Evolutionary conservation across 2,797 vertebrate genomes (phyloP).

Genomic region (Gobio occitaniae): DNA sequence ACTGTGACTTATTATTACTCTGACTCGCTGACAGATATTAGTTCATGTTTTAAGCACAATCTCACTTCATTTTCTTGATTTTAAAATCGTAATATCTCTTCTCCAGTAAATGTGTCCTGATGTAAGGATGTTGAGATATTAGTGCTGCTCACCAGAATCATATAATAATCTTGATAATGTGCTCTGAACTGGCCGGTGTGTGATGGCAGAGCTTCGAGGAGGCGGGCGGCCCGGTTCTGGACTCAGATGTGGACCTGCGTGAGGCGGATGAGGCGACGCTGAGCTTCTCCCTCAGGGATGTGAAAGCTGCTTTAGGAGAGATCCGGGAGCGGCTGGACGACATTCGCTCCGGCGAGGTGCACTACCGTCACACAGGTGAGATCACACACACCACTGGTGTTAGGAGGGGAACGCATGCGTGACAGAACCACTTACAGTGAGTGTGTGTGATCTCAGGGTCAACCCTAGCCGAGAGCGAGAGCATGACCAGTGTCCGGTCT

Average conservation of each 20-base stretch:
- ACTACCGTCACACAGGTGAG: conserved; percentile 64
- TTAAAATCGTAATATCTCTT: no score
- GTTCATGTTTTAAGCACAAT: no score
- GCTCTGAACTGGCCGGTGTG: no score
- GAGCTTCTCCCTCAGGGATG: conserved; percentile 69
- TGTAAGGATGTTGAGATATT: no score
- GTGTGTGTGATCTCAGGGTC: conserved; percentile 62
- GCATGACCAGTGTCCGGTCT: conserved; percentile 68
- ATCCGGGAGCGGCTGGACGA: conserved; percentile 73
- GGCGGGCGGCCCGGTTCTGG: conserved; percentile 59
- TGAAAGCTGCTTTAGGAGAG: conserved; percentile 70
- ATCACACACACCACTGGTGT: background rate
- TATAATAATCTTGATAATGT: no score
- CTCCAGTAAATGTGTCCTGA: no score
- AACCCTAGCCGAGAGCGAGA: conserved; percentile 65
- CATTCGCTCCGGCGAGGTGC: conserved; percentile 65
- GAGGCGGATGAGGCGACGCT: conserved; percentile 65
- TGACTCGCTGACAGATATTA: no score
- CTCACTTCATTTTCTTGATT: no score
- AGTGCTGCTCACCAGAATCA: no score
- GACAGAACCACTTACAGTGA: no score
- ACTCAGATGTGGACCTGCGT: background rate
- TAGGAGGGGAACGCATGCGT: background rate
- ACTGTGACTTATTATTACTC: no score
- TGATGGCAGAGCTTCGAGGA: conserved; percentile 69